Conservation (phyloP, 64 coral and sea anemone genomes). For the Montipora sp. region DNA sequence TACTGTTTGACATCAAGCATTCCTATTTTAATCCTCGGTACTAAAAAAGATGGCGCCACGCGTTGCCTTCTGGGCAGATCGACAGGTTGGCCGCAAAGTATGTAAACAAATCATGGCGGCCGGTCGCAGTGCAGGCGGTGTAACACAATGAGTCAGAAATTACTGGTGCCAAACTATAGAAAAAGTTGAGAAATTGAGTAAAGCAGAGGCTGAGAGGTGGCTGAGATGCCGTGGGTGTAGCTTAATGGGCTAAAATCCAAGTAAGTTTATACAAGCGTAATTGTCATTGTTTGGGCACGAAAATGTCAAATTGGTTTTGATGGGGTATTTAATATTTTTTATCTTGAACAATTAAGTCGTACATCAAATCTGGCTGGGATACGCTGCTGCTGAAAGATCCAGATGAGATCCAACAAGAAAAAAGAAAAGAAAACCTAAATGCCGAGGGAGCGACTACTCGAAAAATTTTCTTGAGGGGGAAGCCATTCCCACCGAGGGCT, state of each 20-base stretch:
- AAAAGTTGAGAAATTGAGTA: constrained; percentile 58
- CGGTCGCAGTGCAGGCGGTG: background rate
- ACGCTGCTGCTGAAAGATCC: constrained; percentile 3
- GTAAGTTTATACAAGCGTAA: constrained; percentile 40
- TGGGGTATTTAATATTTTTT: constrained; percentile 35
- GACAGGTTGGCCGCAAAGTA: background rate
- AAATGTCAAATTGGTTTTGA: constrained; percentile 22
- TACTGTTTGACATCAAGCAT: too few species aligned
- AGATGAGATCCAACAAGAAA: constrained; percentile 29
- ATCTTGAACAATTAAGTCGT: constrained; percentile 38
- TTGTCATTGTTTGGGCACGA: constrained; percentile 13
- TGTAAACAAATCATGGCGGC: constrained; percentile 54
- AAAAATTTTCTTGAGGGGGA: constrained; percentile 37
- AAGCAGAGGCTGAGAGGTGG: constrained; percentile 50
- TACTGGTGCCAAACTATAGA: constrained; percentile 49
- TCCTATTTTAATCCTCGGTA: too few species aligned
- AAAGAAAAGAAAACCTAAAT: constrained; percentile 38
- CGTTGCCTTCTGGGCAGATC: background rate
- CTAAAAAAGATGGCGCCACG: too few species aligned
- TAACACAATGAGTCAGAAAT: constrained; percentile 60
- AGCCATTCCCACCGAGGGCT: constrained; percentile 46
- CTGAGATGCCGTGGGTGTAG: constrained; percentile 53
- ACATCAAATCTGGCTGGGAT: constrained; percentile 37
- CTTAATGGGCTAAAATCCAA: constrained; percentile 64
- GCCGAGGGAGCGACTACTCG: constrained; percentile 10